Percentiles rank a stretch among this genome's conserved stretches.
Evolutionary conservation across 1,140 invertebrate species (phyloP).

Genomic region (Pseudomyrmex concolor): DNA sequence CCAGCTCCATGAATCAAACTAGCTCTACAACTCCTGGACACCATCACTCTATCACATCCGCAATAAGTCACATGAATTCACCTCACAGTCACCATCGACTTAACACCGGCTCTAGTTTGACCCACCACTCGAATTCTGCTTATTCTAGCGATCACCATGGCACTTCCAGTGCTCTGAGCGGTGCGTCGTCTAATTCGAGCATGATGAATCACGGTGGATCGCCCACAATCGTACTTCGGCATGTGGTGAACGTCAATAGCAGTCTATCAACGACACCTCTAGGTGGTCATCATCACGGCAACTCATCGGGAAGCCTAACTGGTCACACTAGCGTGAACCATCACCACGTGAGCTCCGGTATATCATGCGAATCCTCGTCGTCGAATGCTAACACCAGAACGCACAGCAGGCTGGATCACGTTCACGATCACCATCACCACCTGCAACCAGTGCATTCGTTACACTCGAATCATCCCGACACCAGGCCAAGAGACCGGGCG

Average conservation of each 20-base stretch:
- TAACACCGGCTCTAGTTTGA: slow-evolving; percentile 2
- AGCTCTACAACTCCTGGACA: slow-evolving; percentile 31
- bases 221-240: slow-evolving; percentile 70
- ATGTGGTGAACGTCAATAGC: slow-evolving; percentile 73
- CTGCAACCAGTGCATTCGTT: slow-evolving; percentile 73
- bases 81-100: slow-evolving; percentile 66
- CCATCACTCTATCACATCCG: slow-evolving; percentile 56
- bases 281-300: slow-evolving; percentile 72
- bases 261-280: slow-evolving; percentile 75
- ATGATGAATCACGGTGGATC: slow-evolving; percentile 78
- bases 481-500: slow-evolving; percentile 74
- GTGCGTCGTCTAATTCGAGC: slow-evolving; percentile 77
- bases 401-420: slow-evolving; percentile 78
- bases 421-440: slow-evolving; percentile 78
- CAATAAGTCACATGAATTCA: slow-evolving; percentile 58
- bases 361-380: slow-evolving; percentile 80
- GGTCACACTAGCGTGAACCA: slow-evolving; percentile 74
- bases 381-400: slow-evolving; percentile 77
- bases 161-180: slow-evolving; percentile 73
- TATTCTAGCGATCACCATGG: slow-evolving; percentile 67
- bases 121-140: slow-evolving; percentile 50
- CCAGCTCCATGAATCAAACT: slow-evolving; percentile 28
- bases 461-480: slow-evolving; percentile 67
- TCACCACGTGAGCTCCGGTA: slow-evolving; percentile 79
- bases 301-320: slow-evolving; percentile 68